Evolutionary conservation across 2,797 vertebrate species (phyloP).

Genomic region (Phalloptychus januarius): DNA sequence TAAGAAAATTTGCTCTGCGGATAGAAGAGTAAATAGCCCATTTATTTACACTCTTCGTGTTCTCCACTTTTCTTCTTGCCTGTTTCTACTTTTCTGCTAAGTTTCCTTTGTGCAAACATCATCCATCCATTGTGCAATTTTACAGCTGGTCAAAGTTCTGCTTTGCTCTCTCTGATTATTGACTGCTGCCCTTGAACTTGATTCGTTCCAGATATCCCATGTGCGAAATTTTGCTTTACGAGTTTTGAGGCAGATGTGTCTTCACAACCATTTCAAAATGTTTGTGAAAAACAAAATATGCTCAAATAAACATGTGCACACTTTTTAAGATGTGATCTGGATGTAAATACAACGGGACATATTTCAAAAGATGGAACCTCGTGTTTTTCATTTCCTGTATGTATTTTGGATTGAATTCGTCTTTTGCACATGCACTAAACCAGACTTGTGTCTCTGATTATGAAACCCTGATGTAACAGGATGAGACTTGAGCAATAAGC

Average conservation of each 20-base stretch:
- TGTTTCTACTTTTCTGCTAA: not conserved
- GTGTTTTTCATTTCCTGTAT: not conserved
- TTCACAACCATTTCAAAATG: too few relatives aligned
- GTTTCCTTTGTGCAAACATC: not conserved
- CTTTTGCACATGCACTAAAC: not conserved
- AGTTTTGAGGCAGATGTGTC: not conserved
- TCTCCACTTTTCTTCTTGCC: not conserved
- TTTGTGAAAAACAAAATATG: not conserved
- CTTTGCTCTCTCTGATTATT: not conserved
- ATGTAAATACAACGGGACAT: not conserved
- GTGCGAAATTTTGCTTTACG: not conserved
- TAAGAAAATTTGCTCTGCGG: not conserved
- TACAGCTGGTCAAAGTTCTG: constrained; percentile 6
- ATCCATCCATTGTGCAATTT: not conserved
- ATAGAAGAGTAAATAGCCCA: not conserved
- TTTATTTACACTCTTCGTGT: not conserved
- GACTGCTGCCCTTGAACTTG: constrained; percentile 11
- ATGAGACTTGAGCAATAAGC: not conserved
- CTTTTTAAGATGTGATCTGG: not conserved
- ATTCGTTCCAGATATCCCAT: not conserved
- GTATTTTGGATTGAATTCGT: not conserved
- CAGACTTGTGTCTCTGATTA: not conserved
- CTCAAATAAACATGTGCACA: not conserved
- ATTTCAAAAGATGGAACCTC: not conserved
- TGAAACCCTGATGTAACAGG: not conserved